Conservation (phyloP, 2,888 invertebrate genomes). For the Sicus ferrugineus region DNA sequence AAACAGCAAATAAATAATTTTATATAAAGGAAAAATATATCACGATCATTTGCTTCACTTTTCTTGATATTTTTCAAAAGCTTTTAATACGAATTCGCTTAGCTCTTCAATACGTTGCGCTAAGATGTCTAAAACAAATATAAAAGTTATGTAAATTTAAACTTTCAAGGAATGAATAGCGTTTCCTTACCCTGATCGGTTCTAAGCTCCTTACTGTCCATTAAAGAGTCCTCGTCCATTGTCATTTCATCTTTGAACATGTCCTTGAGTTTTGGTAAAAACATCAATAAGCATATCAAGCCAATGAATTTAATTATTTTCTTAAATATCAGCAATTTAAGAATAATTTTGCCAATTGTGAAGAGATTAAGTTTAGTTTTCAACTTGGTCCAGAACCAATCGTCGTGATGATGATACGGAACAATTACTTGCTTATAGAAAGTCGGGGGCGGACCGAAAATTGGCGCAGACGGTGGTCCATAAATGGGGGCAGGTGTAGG, state of each 20-base stretch:
- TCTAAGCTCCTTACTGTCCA: conserved; percentile 50
- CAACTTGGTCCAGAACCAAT: conserved; percentile 71
- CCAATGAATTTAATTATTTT: conserved; percentile 83
- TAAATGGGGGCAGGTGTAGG: conserved; percentile 64
- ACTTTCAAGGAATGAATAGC: not conserved
- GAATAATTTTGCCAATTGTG: conserved; percentile 76
- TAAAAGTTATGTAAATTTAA: not conserved
- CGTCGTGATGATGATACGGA: conserved; percentile 52
- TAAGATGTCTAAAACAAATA: conserved; percentile 49
- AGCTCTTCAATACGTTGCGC: conserved; percentile 66
- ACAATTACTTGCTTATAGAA: conserved; percentile 47
- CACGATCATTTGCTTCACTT: conserved; percentile 14
- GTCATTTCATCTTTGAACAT: conserved; percentile 52
- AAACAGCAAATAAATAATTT: not conserved
- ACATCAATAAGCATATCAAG: conserved; percentile 76
- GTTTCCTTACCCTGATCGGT: conserved; percentile 51
- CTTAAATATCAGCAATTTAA: conserved; percentile 82
- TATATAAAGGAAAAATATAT: not conserved
- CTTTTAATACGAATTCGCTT: conserved; percentile 65
- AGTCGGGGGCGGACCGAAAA: conserved; percentile 34
- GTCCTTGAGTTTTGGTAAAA: conserved; percentile 73
- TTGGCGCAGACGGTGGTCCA: conserved; percentile 26
- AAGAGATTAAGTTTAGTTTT: conserved; percentile 76
- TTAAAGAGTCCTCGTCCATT: conserved; percentile 50
- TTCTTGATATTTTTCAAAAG: conserved; percentile 33